Evolutionary conservation across 2,888 invertebrate genomes (phyloP).

Genomic region (Tanaodytes sp.): DNA sequence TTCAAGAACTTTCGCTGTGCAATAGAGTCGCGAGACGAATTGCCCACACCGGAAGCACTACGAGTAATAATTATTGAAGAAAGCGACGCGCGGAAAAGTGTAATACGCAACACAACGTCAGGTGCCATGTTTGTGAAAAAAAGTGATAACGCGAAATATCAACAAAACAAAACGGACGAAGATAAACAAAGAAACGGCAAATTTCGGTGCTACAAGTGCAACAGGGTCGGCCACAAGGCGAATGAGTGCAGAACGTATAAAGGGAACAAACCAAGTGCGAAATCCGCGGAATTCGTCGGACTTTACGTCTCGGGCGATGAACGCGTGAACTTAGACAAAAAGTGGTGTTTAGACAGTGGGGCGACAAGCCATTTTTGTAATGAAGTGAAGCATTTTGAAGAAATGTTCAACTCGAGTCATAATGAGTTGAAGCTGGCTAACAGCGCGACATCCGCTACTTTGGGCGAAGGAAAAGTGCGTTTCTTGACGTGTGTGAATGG

Average conservation of each 20-base stretch:
- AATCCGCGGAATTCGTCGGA: conserved; percentile 4
- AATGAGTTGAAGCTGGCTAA: conserved; percentile 25
- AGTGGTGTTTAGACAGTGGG: conserved; percentile 19
- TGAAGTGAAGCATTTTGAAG: not conserved
- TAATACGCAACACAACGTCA: not conserved
- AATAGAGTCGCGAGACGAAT: too few relatives aligned
- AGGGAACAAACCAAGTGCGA: not conserved
- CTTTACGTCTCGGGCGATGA: not conserved
- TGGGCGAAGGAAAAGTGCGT: conserved; percentile 10
- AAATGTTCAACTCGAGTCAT: too few relatives aligned
- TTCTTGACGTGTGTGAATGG: conserved; percentile 17
- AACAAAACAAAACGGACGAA: not conserved
- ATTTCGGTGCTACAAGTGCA: conserved; percentile 4
- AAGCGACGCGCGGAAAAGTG: not conserved
- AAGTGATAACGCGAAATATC: too few relatives aligned
- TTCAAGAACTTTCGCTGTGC: not conserved
- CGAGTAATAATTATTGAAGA: not conserved
- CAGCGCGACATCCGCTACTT: conserved; percentile 7
- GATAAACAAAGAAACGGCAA: conserved; percentile 1
- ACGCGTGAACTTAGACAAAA: not conserved
- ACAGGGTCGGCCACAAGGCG: not conserved
- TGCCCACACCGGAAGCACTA: not conserved
- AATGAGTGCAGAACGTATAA: conserved; percentile 5
- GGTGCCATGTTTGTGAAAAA: not conserved
- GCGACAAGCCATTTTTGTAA: conserved; percentile 14